Evolutionary conservation across 2,888 invertebrate species (phyloP), one percentile per base, ranked within the genome.

Genomic region (Cheilosia impressa): DNA sequence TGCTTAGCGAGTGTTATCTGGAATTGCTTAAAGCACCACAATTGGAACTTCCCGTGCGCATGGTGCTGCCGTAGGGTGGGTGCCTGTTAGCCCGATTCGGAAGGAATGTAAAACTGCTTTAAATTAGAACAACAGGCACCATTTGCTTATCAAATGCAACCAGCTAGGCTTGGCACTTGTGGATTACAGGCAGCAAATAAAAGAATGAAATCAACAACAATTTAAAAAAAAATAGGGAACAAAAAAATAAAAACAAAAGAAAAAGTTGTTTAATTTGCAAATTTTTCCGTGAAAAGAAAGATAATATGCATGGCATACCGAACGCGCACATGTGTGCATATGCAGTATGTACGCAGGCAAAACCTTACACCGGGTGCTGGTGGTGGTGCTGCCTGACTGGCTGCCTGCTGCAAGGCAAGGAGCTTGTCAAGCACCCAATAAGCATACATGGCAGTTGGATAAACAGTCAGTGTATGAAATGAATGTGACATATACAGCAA

Each of bases 361-460:
- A 79, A 68, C 68, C 66, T 78, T 72, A 73, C 66, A 84, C 52
- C 50, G 55, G 38, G 2, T 34, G 17, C n/a, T 50, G 63, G 60
- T 24, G 31, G 31, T 34, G 15, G 19, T 52, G 55, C 27, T 10
- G 47, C 27, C 38, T 55, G 60, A 19, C 65, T 77, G 68, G 24
- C 38, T 71, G 57, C 50, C 45, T 69, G 80, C 85, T 81, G 55
- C 24, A 58, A 80, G 75, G 81, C 78, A 83, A 85, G 81, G 66
- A 76, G 57, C 81, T 81, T 72, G 85, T 81, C 85, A 85, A 85
- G 72, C 81, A 81, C 81, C 72, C 85, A 77, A 81, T 85, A 77
- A 81, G 81, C 76, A 72, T 72, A 77, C 76, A 85, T 77, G 81
- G 68, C 85, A 85, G 85, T 81, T 85, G 84, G 71, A 85, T 85